Base-by-base conservation (phyloP, 2,888 invertebrate genomes). In the Caenorhabditis sp. region DNA sequence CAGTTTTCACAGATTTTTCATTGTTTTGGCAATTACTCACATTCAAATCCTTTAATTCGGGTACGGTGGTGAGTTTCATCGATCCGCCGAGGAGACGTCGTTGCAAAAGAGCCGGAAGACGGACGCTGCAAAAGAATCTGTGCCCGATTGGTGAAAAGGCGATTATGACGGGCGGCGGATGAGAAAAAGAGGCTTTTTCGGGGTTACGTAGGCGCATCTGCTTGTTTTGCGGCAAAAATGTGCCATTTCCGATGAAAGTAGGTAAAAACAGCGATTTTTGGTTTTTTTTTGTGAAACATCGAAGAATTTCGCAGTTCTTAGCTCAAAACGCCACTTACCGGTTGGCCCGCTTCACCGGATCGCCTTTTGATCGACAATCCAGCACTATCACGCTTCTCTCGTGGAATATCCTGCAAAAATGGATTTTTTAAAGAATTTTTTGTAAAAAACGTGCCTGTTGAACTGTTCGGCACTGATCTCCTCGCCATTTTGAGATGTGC, bases 81-180 rank as follows among this genome's bases (percentile, higher is more conserved):
- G 81, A 80, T 11, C 86, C 86, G 52, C 76, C 80, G 27, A 84
- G 76, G 20, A 86, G 71, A 41, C 86, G 82, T 13, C 86, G 83
- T 46, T 79, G 74, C 20, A 86, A 76, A 93, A 93, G 87, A 94
- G 94, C 37, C 93, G 95, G 83, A 92, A 93, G 85, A 91, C 94
- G 80, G 94, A 95, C 46, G 39, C 82, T 83, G 75, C 56, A 78
- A 37, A 68, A 63, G 35, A 68, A 68, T 45, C 68, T 68, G 59
- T 32, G 46, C 35, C 48, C 13, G 43, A 43, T 20, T 43, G 43
- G 5, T 15, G 17, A 43, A 43, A 7, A 20, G n/a, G n/a, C n/a
- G 13, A 35, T 35, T 35, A 35, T 35, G 35, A 35, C 35, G 30
- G 30, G 9, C 6, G 5, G 30, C 30, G 30, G n/a, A n/a, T n/a